These are phyloP conservation scores for Nothocercus julius DNA, from an alignment of 2,113 vertebrate genomes.

Conservation along the genomic window DNA sequence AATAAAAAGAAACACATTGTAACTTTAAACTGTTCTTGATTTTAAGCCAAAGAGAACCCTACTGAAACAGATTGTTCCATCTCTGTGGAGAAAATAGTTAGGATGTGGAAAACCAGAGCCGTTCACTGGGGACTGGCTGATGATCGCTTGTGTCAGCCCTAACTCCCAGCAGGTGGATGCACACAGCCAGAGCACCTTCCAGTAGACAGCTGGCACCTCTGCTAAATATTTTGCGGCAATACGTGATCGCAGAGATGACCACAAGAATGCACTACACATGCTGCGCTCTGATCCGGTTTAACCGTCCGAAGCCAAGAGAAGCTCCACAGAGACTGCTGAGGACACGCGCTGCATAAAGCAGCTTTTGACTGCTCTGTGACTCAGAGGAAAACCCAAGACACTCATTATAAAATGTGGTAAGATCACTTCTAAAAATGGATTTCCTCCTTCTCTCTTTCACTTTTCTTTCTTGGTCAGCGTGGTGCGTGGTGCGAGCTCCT, in stretches of 20 bases:
- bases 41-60: background rate
- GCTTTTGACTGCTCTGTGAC: background rate
- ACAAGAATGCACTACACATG: background rate
- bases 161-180: background rate
- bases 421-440: slow-evolving; percentile 11
- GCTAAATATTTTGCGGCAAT: background rate
- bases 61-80: background rate
- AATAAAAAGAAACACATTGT: background rate
- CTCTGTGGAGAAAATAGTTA: background rate
- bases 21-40: background rate
- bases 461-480: background rate
- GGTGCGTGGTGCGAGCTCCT: background rate
- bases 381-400: slow-evolving; percentile 21
- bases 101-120: accelerated
- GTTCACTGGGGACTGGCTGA: background rate
- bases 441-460: background rate
- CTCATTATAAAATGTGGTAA: background rate
- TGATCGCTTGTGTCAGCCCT: background rate
- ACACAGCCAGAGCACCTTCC: background rate
- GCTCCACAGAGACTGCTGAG: background rate
- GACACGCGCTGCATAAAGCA: background rate
- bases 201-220: background rate
- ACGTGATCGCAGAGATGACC: background rate
- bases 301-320: background rate
- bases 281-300: background rate